A percentile compares a stretch with the other conserved stretches of the same genome.
These are phyloP conservation scores for Drosophila micromelanica DNA, from an alignment of 1,140 invertebrate species.

Conservation along the genomic window DNA sequence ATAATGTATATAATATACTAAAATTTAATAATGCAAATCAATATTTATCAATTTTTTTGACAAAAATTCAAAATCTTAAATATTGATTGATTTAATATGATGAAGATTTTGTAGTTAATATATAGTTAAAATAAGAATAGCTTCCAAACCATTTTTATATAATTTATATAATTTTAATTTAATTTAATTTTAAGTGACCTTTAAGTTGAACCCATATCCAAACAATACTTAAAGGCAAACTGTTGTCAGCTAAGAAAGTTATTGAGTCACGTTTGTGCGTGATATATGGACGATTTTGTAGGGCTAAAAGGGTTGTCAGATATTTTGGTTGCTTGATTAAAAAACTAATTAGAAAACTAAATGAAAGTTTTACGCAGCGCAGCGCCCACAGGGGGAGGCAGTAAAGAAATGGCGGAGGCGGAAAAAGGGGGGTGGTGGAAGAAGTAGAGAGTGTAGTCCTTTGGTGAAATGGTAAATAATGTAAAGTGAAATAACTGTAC, in stretches of 20 bases:
- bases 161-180: too few relatives aligned
- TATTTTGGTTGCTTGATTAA: slow-evolving; percentile 79
- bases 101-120: too few relatives aligned
- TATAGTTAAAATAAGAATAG: too few relatives aligned
- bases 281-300: slow-evolving; percentile 2
- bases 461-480: slow-evolving; percentile 75
- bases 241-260: slow-evolving; percentile 24
- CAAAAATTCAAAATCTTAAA: too few relatives aligned
- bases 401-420: not conserved
- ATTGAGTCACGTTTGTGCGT: slow-evolving; percentile 29
- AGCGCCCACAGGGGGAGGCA: too few relatives aligned
- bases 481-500: slow-evolving; percentile 79
- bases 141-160: too few relatives aligned
- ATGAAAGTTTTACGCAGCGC: slow-evolving; percentile 76
- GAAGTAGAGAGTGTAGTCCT: slow-evolving; percentile 30
- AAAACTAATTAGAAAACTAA: slow-evolving; percentile 83
- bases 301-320: slow-evolving; percentile 42
- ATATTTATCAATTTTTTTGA: too few relatives aligned
- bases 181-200: not conserved
- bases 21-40: too few relatives aligned
- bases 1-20: too few relatives aligned
- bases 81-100: too few relatives aligned
- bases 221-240: slow-evolving; percentile 2
- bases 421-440: not conserved
- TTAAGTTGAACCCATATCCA: not conserved